Evolutionary conservation across 2,888 invertebrate species (phyloP), one percentile per base, ranked within the genome.

Genomic region (Sycophila texana): DNA sequence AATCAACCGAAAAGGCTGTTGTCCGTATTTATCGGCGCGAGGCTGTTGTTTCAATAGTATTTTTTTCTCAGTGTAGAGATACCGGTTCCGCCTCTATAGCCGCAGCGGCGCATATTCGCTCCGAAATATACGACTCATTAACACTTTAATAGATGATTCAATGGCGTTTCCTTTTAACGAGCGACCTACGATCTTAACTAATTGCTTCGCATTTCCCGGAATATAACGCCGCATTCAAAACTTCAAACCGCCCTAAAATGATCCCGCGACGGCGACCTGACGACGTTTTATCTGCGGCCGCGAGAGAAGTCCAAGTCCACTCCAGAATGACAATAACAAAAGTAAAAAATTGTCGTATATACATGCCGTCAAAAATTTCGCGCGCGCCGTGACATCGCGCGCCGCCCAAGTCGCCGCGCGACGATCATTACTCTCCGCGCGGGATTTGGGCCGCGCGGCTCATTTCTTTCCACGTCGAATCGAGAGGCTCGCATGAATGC

Each of bases 371-470:
- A 7, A 39, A 39, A 39, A 39, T 10, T 39, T 39, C 51, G 20
- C 60, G 30, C 55, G 20, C 16, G n/a, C 57, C 65, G 13, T 47
- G 39, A 39, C 70, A 0, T 1, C 20, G n/a, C 47, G 57, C 66
- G 53, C 70, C 55, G 7, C 61, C 39, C 75, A 70, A 68, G 75
- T 61, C 55, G 51, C 20, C 7, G 13, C 30, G 2, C 20, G 1
- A 51, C 18, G 22, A 51, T 66, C 66, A 58, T 76, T 58, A 39
- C 55, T 57, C 22, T 77, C 57, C 63, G 63, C 57, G 65, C 61
- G n/a, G 68, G 53, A 77, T 77, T 77, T 77, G 66, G 66, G 72
- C 58, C 39, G 10, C 39, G 10, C 39, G 72, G 65, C 26, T 70
- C 18, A 4, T 49, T 67, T 57, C 65, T 22, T 74, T 65, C 55